These are phyloP conservation scores for Daubentonia madagascariensis DNA, from an alignment of 2,113 vertebrate genomes.

Conservation along the genomic window DNA sequence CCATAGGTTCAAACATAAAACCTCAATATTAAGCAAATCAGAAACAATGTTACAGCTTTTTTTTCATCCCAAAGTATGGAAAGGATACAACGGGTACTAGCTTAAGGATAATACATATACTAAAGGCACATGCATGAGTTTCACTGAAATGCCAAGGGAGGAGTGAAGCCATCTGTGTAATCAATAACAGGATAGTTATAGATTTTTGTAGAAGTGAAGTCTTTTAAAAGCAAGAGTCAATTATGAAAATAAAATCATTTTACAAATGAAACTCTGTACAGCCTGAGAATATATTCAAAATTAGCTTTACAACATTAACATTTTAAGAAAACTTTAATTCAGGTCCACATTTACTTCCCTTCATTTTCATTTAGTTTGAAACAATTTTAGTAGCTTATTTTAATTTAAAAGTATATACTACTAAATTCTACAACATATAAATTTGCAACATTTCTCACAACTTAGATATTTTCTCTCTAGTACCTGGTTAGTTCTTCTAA, in stretches of 20 bases:
- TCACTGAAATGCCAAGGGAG: constrained; percentile 48
- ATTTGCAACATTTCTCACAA: constrained; percentile 24
- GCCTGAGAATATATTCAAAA: constrained; percentile 23
- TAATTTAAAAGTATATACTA: constrained; percentile 13
- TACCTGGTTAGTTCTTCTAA: background rate
- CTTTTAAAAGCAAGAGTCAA: constrained; percentile 66
- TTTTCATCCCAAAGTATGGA: background rate
- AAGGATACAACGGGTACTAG: background rate
- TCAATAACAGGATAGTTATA: constrained; percentile 69
- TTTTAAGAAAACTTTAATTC: constrained; percentile 44
- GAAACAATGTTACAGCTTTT: background rate
- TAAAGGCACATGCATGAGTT: constrained; percentile 1
- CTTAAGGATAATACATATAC: constrained; percentile 14
- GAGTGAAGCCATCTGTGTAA: constrained; percentile 58
- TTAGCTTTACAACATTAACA: background rate
- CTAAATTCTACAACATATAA: background rate
- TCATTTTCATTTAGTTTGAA: constrained; percentile 19
- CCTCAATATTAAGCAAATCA: constrained; percentile 19
- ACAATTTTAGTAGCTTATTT: constrained; percentile 16
- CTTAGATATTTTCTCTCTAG: background rate
- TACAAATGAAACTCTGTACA: constrained; percentile 33
- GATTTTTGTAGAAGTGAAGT: constrained; percentile 59
- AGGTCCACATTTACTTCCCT: constrained; percentile 13
- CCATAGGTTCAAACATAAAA: background rate
- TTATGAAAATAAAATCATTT: constrained; percentile 68